These are phyloP conservation scores for Epirrhoe tristata DNA, from an alignment of 2,888 invertebrate species.

Conservation along the genomic window DNA sequence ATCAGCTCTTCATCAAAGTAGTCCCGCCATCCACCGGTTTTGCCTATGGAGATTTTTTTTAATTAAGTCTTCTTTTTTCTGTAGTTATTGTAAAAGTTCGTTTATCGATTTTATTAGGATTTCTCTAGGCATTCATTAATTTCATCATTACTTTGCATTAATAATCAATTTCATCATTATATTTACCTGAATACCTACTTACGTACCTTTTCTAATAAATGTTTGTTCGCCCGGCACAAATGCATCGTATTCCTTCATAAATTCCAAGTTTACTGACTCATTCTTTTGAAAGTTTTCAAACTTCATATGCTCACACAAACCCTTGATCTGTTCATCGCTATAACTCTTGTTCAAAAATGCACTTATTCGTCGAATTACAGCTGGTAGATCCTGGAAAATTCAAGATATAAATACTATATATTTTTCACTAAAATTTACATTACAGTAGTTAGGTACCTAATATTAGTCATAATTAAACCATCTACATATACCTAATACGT, in stretches of 20 bases:
- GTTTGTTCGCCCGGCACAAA: slow-evolving; percentile 82
- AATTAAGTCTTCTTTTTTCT: too few species aligned
- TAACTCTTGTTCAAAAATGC: slow-evolving; percentile 83
- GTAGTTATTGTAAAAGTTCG: too few species aligned
- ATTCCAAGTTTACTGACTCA: slow-evolving; percentile 71
- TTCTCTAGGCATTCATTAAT: background rate
- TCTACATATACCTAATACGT: too few species aligned
- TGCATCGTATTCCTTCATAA: slow-evolving; percentile 86
- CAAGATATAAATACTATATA: background rate
- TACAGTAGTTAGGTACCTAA: too few species aligned
- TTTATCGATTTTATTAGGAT: too few species aligned
- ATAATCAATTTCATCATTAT: too few species aligned
- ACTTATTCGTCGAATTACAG: slow-evolving; percentile 77
- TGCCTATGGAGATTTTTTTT: slow-evolving; percentile 26
- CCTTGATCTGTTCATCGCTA: slow-evolving; percentile 77
- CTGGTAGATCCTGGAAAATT: slow-evolving; percentile 41
- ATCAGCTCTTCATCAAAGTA: slow-evolving; percentile 87
- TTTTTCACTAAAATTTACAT: too few species aligned
- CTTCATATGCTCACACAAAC: slow-evolving; percentile 87
- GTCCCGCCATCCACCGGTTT: slow-evolving; percentile 81
- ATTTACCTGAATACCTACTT: too few species aligned
- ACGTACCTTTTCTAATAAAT: slow-evolving; percentile 89
- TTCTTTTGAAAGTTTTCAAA: slow-evolving; percentile 92
- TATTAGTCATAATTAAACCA: too few species aligned
- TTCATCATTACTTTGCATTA: too few species aligned